Evolutionary conservation across 2,797 vertebrate genomes (phyloP), one percentile per base, ranked within the genome.

Genomic region (Chelon labrosus): DNA sequence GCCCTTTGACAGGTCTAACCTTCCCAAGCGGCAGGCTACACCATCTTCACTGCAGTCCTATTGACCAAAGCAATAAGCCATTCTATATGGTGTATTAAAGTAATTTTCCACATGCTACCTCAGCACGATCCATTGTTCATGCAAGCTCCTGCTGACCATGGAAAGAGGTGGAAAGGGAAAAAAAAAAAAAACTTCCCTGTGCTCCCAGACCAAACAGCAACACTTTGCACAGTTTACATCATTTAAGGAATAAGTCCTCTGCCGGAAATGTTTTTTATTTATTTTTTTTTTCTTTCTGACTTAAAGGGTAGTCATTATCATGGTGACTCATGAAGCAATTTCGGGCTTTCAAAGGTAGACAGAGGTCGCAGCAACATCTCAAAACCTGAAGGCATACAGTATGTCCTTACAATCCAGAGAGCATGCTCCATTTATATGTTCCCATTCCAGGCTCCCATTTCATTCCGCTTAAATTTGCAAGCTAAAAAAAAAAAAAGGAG

Each of bases 51-150:
- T 93, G 96, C 95, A 95, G 95, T 96, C 95, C 96, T 97, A 98
- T 97, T 98, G 97, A 99, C 98, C 96, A 97, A 97, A 97, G 98
- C 97, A 99, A 99, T 99, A 99, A 99, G 97, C 96, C 96, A 95
- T 98, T 97, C 96, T 98, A 95, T 98, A 97, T 95, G 96, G 97
- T 97, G 95, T 97, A 98, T 99, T 99, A 99, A 98, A 99, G 97
- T 97, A 95, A 97, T 99, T 99, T 99, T 98, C 96, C 96, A 98
- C 97, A 97, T 98, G 97, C 98, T 97, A 98, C 96, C 97, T 98
- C 98, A 98, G 98, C 97, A 99, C 92, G 92, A 96, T 91, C 96
- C 96, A 98, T 98, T 98, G 97, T 98, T 98, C 97, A 99, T 97
- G 96, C 96, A 92, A 94, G 95, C 95, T 96, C 94, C 95, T 97